phyloP scores from a whole-genome alignment of 2,888 invertebrate species.

The Trissolcus brochymenae region DNA sequence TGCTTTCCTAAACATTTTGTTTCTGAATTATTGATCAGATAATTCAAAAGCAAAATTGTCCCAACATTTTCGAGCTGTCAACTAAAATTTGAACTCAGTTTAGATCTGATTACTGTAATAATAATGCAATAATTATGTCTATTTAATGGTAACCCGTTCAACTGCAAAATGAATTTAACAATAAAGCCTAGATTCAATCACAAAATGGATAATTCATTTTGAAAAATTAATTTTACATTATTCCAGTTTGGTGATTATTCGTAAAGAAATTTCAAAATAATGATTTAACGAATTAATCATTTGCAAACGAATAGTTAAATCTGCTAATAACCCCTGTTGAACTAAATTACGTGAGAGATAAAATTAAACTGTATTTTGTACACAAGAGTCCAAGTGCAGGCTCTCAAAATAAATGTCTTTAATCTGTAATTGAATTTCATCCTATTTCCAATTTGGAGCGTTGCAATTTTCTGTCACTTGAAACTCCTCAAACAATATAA shows the following conservation, averaged over 20 bases:
- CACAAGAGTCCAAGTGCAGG: slow-evolving; percentile 27
- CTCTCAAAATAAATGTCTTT: slow-evolving; percentile 29
- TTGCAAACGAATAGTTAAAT: slow-evolving; percentile 1
- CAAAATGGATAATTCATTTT: not conserved
- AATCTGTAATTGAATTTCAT: slow-evolving; percentile 4
- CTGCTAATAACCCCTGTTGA: slow-evolving; percentile 11
- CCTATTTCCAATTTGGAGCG: slow-evolving; percentile 2
- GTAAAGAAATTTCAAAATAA: not conserved
- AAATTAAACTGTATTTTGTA: slow-evolving; percentile 30
- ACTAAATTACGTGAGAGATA: slow-evolving; percentile 30
- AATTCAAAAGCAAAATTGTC: too few relatives aligned
- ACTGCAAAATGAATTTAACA: too few relatives aligned
- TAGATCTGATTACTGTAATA: too few relatives aligned
- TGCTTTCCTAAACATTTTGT: too few relatives aligned
- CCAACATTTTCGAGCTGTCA: too few relatives aligned
- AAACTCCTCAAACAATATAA: not conserved
- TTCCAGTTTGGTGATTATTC: too few relatives aligned
- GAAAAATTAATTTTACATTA: not conserved
- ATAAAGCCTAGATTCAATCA: too few relatives aligned
- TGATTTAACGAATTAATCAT: not conserved
- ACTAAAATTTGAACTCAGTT: too few relatives aligned
- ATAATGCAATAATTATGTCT: too few relatives aligned
- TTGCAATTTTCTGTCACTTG: not conserved
- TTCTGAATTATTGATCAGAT: too few relatives aligned
- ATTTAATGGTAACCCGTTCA: too few relatives aligned